Evolutionary conservation across 1,140 invertebrate genomes (phyloP).

Genomic region (Diabrotica undecimpunctata): DNA sequence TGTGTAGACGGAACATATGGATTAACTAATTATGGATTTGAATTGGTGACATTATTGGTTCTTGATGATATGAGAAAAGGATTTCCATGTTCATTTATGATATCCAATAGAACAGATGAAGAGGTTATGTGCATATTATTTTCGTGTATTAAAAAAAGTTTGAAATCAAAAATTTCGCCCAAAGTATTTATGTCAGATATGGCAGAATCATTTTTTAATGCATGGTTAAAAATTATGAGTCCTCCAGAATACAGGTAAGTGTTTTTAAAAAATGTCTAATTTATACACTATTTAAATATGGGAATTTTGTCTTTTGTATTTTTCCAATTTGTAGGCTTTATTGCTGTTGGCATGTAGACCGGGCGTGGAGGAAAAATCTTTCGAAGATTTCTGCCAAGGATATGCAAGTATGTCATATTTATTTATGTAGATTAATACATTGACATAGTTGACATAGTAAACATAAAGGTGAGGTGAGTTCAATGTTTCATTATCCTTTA

Average conservation of each 20-base stretch:
- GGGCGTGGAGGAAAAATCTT: too few relatives aligned
- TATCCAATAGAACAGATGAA: conserved; percentile 24
- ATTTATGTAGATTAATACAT: too few relatives aligned
- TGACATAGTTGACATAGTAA: too few relatives aligned
- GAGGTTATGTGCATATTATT: conserved; percentile 16
- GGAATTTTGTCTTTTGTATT: background rate
- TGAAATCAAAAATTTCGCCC: background rate
- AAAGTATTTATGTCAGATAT: conserved; percentile 29
- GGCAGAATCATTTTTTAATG: conserved; percentile 12
- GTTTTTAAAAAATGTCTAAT: background rate
- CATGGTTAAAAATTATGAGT: conserved; percentile 22
- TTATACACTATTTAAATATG: background rate
- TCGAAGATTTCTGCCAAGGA: too few relatives aligned
- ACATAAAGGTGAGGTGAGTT: too few relatives aligned
- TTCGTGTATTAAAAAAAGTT: conserved; percentile 8
- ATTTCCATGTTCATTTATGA: conserved; percentile 23
- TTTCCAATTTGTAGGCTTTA: conserved; percentile 15
- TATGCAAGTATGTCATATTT: too few relatives aligned
- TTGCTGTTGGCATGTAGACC: too few relatives aligned
- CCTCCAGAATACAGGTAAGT: conserved; percentile 12
- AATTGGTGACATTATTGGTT: too few relatives aligned
- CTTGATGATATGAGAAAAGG: conserved; percentile 20
- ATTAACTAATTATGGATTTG: conserved; percentile 14
- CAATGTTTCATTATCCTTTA: too few relatives aligned
- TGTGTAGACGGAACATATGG: conserved; percentile 27